Evolutionary conservation across 2,888 invertebrate genomes (phyloP).

Genomic region (Hypsopygia costalis): DNA sequence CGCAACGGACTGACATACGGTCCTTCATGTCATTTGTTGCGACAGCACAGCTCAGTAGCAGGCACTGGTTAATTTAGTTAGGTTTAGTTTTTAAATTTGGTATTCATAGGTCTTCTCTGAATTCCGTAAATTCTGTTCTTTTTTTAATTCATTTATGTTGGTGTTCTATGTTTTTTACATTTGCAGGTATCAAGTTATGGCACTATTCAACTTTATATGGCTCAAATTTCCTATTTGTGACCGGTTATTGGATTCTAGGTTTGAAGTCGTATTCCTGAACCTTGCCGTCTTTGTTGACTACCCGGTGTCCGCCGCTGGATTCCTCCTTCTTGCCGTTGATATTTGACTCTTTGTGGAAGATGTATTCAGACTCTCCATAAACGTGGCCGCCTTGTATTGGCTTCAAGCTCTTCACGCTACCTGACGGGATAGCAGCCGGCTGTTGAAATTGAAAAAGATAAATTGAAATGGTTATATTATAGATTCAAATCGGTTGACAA

Average conservation of each 20-base stretch:
- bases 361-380: constrained; percentile 82
- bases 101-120: no score
- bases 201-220: background rate
- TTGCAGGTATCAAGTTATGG: no score
- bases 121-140: no score
- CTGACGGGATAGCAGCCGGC: constrained; percentile 17
- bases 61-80: no score
- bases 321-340: constrained; percentile 80
- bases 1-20: no score
- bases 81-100: no score
- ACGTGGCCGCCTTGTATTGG: constrained; percentile 47
- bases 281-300: constrained; percentile 86
- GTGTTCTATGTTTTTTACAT: background rate
- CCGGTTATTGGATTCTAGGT: constrained; percentile 19
- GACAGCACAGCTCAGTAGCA: no score
- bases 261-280: constrained; percentile 76
- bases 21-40: no score
- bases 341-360: constrained; percentile 78
- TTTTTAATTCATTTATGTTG: no score
- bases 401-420: constrained; percentile 35
- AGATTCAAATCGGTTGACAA: no score
- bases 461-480: no score
- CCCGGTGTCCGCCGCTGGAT: constrained; percentile 82
- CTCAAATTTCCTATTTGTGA: constrained; percentile 3
- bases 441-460: constrained; percentile 23